Evolutionary conservation across 2,797 vertebrate species (phyloP), one percentile per base, ranked within the genome.

Genomic region (Labeo calbasu): DNA sequence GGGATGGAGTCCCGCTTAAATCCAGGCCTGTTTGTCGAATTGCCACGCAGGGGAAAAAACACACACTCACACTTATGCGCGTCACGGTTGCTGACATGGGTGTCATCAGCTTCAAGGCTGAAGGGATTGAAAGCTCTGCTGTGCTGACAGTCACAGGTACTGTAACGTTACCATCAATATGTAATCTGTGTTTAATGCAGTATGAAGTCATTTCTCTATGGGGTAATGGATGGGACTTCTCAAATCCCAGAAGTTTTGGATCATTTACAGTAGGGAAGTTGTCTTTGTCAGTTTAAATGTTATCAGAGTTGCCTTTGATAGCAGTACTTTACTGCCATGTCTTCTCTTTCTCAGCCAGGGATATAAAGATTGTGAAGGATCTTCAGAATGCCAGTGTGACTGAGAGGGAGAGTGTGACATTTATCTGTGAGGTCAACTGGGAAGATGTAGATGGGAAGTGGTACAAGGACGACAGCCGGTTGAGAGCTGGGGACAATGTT

Each of bases 401-500:
- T 0, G 98, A 99, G 89, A 95, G 93, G 0, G 95, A 97, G 40
- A 91, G 92, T 0, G 96, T 97, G 71, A 95, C 91, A 63, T 98
- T 99, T 15, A 0, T 89, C 68, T 99, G 98, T 11, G 96, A 98
- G 89, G 96, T 99, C 68, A 98, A 97, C 25, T 96, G 96, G 0
- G 95, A 96, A 0, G 97, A 99, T 46, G 94, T 98, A 23, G 94
- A 97, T 0, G 96, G 95, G 28, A 96, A 97, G n/a, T 99, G 98
- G 98, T 98, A 96, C 93, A 95, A 94, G 87, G 95, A 97, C 0
- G 91, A 95, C 89, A 92, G 77, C 89, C 96, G 95, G 85, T 92
- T 99, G 72, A 95, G 94, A 87, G 89, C 94, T 10, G 93, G 96
- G 0, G 96, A 98, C 81, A 97, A 95, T n/a, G 91, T 98, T 70